Evolutionary conservation across 2,888 invertebrate species (phyloP).

Genomic region (Lasioglossum zephyrum): DNA sequence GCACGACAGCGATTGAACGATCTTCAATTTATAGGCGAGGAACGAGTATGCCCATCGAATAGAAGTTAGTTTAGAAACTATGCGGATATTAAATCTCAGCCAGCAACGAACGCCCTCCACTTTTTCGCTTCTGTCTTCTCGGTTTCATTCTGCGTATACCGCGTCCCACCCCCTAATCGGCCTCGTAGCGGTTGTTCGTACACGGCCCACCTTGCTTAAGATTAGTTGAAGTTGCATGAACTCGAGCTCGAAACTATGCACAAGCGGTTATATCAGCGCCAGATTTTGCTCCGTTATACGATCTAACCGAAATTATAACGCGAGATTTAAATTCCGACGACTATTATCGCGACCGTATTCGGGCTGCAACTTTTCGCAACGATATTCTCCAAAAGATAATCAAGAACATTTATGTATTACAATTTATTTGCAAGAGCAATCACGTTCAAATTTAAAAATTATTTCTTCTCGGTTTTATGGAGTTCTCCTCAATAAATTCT

Average conservation of each 20-base stretch:
- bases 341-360: not conserved
- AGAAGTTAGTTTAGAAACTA: slow-evolving; percentile 64
- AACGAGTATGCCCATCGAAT: slow-evolving; percentile 55
- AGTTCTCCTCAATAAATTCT: too few species aligned
- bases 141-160: slow-evolving; percentile 44
- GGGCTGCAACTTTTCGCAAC: not conserved
- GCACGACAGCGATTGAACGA: slow-evolving; percentile 28
- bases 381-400: not conserved
- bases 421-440: too few species aligned
- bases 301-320: slow-evolving; percentile 46
- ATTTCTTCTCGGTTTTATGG: too few species aligned
- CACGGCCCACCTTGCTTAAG: slow-evolving; percentile 65
- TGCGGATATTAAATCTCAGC: slow-evolving; percentile 69
- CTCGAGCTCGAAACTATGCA: slow-evolving; percentile 65
- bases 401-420: too few species aligned
- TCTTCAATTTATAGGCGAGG: slow-evolving; percentile 32
- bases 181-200: slow-evolving; percentile 35
- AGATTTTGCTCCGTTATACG: slow-evolving; percentile 53
- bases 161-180: slow-evolving; percentile 50
- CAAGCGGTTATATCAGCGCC: slow-evolving; percentile 65
- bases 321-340: slow-evolving; percentile 24
- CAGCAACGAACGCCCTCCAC: slow-evolving; percentile 48
- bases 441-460: too few species aligned
- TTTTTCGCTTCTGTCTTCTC: slow-evolving; percentile 52
- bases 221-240: slow-evolving; percentile 70